These are phyloP conservation scores for Drosophila jambulina DNA, from an alignment of 1,140 invertebrate species.

Conservation along the genomic window DNA sequence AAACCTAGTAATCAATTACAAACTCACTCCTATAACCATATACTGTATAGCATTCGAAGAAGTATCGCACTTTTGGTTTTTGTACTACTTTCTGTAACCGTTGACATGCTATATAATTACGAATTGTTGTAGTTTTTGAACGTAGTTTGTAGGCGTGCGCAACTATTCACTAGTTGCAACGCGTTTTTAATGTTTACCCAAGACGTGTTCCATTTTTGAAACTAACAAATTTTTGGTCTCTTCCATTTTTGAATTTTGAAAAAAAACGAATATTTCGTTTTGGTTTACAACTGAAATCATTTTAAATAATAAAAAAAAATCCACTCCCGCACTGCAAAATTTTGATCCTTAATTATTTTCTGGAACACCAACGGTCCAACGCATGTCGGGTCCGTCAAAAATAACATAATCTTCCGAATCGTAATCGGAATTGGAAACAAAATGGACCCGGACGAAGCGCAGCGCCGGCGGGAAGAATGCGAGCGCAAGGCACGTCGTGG, in stretches of 20 bases:
- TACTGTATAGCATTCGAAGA: slow-evolving; percentile 32
- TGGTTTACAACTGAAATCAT: slow-evolving; percentile 30
- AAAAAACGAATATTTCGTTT: slow-evolving; percentile 27
- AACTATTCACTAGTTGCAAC: slow-evolving; percentile 24
- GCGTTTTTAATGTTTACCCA: slow-evolving; percentile 9
- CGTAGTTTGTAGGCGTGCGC: slow-evolving; percentile 22
- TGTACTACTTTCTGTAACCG: slow-evolving; percentile 16
- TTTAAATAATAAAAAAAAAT: slow-evolving; percentile 29
- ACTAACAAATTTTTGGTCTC: slow-evolving; percentile 81
- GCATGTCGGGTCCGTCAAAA: slow-evolving; percentile 23
- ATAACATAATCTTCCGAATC: slow-evolving; percentile 7
- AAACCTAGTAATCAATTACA: slow-evolving; percentile 37
- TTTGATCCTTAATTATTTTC: slow-evolving; percentile 50
- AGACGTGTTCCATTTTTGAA: slow-evolving; percentile 53
- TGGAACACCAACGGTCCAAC: slow-evolving; percentile 43
- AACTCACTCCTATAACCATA: slow-evolving; percentile 3
- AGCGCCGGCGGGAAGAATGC: slow-evolving; percentile 95
- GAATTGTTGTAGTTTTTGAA: slow-evolving; percentile 30
- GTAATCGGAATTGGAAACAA: slow-evolving; percentile 7
- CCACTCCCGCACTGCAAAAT: slow-evolving; percentile 36
- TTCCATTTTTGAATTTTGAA: slow-evolving; percentile 77
- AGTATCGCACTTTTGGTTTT: slow-evolving; percentile 60
- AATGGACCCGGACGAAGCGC: slow-evolving; percentile 83
- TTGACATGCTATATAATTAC: slow-evolving; percentile 17
- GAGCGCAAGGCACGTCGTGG: slow-evolving; percentile 93